Conservation (phyloP, 2,888 invertebrate species). For the Sminthurides aquaticus region DNA sequence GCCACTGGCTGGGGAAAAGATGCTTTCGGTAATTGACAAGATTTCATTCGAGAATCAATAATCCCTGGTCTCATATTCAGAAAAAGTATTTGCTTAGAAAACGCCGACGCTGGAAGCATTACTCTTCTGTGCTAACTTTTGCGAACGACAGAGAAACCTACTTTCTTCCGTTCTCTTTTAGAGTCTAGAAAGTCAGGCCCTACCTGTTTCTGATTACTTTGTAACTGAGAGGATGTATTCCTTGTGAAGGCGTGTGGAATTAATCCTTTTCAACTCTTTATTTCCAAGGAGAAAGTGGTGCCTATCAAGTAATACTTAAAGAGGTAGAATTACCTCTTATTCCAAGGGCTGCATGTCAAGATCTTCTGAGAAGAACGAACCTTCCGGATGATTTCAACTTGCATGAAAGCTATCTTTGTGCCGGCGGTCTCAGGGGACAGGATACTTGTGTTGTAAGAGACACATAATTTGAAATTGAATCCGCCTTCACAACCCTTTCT, state of each 20-base stretch:
- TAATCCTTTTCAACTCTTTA: too few species aligned
- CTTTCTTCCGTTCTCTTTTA: too few species aligned
- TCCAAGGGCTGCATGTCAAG: conserved; percentile 28
- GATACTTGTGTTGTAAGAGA: conserved; percentile 40
- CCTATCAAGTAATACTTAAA: conserved; percentile 39
- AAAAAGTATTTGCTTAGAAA: not conserved
- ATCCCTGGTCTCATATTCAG: not conserved
- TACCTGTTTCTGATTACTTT: too few species aligned
- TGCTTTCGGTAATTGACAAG: conserved; percentile 54
- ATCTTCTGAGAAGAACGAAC: conserved; percentile 33
- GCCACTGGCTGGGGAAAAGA: conserved; percentile 74
- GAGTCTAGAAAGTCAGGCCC: too few species aligned
- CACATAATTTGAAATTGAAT: conserved; percentile 4
- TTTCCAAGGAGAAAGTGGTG: conserved; percentile 34
- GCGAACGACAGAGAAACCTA: too few species aligned
- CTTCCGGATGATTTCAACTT: conserved; percentile 35
- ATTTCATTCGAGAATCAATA: not conserved
- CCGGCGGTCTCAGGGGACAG: conserved; percentile 37
- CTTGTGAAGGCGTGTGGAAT: too few species aligned
- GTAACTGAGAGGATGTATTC: too few species aligned
- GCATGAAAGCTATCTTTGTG: conserved; percentile 39
- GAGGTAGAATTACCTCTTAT: conserved; percentile 40
- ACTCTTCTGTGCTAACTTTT: too few species aligned
- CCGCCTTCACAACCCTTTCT: not conserved
- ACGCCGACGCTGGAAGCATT: not conserved